Conservation (phyloP, 2,113 vertebrate species). For the Callipepla californica region DNA sequence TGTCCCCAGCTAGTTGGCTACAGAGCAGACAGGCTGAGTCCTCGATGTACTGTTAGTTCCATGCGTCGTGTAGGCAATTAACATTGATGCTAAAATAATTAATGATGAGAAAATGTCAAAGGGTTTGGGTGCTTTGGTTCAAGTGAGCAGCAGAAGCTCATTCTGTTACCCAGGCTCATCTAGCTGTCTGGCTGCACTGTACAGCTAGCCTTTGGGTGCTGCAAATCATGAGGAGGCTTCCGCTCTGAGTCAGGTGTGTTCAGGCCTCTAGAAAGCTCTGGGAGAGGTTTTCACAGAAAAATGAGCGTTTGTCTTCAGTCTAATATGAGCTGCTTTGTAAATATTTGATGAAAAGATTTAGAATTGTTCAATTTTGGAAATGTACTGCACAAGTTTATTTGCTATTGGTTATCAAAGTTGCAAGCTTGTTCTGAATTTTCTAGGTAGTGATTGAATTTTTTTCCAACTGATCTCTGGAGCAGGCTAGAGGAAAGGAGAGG, state of each 20-base stretch:
- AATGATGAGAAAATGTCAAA: constrained; percentile 37
- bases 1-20: background rate
- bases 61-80: constrained; percentile 36
- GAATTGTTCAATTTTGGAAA: background rate
- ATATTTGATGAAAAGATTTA: background rate
- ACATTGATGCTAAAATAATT: constrained; percentile 44
- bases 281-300: background rate
- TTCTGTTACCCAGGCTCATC: background rate
- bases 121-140: background rate
- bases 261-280: background rate
- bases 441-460: background rate
- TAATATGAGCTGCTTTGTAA: background rate
- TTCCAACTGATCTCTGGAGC: background rate
- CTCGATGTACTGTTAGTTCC: constrained; percentile 3
- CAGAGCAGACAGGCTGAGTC: constrained; percentile 22
- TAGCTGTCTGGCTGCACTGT: background rate
- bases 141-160: background rate
- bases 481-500: background rate
- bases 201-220: background rate
- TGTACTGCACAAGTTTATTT: background rate
- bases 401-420: background rate
- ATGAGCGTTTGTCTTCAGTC: background rate
- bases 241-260: fast-evolving
- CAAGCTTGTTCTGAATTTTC: background rate
- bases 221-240: background rate